Conservation (phyloP, 2,113 vertebrate species). For the Grammomys surdaster region DNA sequence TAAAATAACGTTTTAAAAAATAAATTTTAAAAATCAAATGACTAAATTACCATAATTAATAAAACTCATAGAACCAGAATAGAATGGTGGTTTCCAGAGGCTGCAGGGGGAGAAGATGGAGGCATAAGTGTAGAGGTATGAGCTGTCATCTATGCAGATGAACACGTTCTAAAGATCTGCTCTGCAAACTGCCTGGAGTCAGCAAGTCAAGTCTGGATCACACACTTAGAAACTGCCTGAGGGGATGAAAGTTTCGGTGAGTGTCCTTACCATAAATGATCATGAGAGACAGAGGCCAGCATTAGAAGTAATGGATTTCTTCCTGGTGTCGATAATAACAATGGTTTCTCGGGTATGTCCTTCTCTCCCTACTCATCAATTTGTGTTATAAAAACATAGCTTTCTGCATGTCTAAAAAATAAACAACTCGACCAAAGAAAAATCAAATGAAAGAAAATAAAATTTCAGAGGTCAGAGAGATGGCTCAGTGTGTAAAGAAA, state of each 20-base stretch:
- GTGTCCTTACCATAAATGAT: not conserved
- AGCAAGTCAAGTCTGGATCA: not conserved
- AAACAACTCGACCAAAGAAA: not conserved
- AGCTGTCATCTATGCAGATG: not conserved
- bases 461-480: not conserved
- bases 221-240: not conserved
- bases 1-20: not conserved
- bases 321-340: not conserved
- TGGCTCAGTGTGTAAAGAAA: not conserved
- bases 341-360: not conserved
- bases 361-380: not conserved
- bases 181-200: not conserved
- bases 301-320: not conserved
- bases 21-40: not conserved
- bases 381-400: not conserved
- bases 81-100: not conserved
- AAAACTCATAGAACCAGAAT: not conserved
- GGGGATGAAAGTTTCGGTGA: not conserved
- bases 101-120: not conserved
- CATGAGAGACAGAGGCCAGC: not conserved
- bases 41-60: not conserved
- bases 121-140: not conserved
- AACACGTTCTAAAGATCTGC: not conserved
- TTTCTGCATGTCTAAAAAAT: not conserved
- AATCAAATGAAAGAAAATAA: not conserved